Evolutionary conservation across 2,797 vertebrate genomes (phyloP).

Genomic region (Hydrocynus forskahlii): DNA sequence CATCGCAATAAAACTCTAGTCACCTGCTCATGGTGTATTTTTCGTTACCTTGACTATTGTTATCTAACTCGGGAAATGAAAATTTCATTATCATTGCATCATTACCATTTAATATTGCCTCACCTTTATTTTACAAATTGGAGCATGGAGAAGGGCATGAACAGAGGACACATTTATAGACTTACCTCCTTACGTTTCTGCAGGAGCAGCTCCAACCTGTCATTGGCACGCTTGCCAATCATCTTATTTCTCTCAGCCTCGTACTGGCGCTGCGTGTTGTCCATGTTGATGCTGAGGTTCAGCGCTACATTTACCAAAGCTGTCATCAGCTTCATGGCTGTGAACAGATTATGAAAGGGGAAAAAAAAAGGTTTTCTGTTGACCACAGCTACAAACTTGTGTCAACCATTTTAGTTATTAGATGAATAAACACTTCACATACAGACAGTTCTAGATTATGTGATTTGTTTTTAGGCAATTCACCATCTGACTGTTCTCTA

Average conservation of each 20-base stretch:
- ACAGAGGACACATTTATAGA: not conserved
- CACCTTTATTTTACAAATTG: not conserved
- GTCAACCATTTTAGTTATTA: no score
- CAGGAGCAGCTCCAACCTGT: conserved; percentile 93
- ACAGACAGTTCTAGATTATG: not conserved
- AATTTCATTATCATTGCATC: not conserved
- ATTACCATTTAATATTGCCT: not conserved
- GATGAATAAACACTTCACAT: no score
- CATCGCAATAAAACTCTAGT: not conserved
- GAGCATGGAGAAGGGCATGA: not conserved
- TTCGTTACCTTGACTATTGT: not conserved
- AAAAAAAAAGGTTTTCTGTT: not conserved
- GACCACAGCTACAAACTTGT: not conserved
- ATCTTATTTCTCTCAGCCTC: conserved; percentile 98
- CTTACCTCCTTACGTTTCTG: conserved; percentile 98
- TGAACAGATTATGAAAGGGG: not conserved
- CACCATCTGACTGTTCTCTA: not conserved
- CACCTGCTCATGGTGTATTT: not conserved
- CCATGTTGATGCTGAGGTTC: conserved; percentile 99
- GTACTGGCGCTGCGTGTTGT: conserved; percentile 98
- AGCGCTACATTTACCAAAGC: conserved; percentile 99
- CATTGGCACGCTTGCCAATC: conserved; percentile 96
- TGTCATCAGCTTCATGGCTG: conserved; percentile 99
- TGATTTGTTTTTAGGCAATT: not conserved
- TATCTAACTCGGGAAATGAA: not conserved